Base-by-base conservation (phyloP, 2,797 vertebrate species). In the Scarus forsteni region DNA sequence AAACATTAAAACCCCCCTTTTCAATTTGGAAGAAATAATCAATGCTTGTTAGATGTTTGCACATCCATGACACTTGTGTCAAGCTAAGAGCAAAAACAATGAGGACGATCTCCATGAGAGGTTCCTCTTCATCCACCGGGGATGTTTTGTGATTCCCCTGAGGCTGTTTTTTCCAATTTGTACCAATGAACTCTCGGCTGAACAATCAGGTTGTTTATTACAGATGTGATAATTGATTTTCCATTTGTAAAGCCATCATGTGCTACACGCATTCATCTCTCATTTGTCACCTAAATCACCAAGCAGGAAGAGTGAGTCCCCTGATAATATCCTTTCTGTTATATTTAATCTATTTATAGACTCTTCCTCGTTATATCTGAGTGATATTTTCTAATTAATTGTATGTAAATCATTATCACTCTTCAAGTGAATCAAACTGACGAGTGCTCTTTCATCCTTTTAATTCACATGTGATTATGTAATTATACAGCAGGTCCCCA, bases 141-240 rank as follows among this genome's bases (percentile, higher is more conserved):
- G 11, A 13, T 34, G 50, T 51, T 13, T 14, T 34, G 49, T 27
- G 49, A 27, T 27, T 66, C 54, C 53, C 55, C 34, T 16, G 27
- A 65, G 67, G 60, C 27, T 51, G 43, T 10, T 7, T 27, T 68
- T 75, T 60, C 63, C n/a, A 66, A 45, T 79, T 59, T 67, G 16
- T 64, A 42, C 57, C 44, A 14, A 16, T 66, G 50, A 65, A 62
- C 49, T 71, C 46, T 12, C 58, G n/a, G 43, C 9, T 73, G 60
- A 54, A 56, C 13, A 61, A 52, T 81, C 66, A 39, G n/a, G 42
- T 39, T 59, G 44, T 68, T 68, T 71, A 59, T 62, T 53, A 66
- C 27, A 60, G 51, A 80, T n/a, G 70, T 60, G 63, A 79, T 76
- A 57, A 77, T 75, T 79, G 42, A 69, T 79, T 80, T 80, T 83